phyloP scores from a whole-genome alignment of 2,888 invertebrate genomes.

The Scaptomyza reducta region DNA sequence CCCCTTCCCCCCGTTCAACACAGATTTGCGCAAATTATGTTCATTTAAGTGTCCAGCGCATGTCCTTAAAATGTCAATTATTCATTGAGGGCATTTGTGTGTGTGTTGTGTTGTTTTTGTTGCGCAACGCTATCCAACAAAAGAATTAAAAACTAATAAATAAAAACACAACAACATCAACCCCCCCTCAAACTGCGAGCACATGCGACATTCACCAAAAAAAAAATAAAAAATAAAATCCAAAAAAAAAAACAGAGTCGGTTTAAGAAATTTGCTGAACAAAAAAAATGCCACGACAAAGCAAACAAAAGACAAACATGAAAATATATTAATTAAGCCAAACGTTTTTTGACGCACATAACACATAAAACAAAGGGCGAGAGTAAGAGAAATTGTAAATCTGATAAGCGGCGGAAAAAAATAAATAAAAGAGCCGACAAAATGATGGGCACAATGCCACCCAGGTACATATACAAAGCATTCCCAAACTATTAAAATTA shows the following conservation, averaged over 20 bases:
- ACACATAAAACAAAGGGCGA: constrained; percentile 31
- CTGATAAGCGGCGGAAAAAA: constrained; percentile 47
- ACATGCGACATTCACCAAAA: constrained; percentile 85
- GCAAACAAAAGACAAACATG: constrained; percentile 49
- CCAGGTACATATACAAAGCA: constrained; percentile 83
- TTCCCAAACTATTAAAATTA: constrained; percentile 59
- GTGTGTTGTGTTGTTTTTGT: constrained; percentile 66
- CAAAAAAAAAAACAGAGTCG: constrained; percentile 75
- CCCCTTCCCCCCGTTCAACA: constrained; percentile 39
- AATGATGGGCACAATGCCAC: constrained; percentile 85
- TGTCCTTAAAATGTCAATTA: constrained; percentile 76
- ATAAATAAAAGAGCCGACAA: constrained; percentile 75
- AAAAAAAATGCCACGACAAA: constrained; percentile 51
- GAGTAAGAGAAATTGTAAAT: constrained; percentile 40
- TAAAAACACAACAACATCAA: constrained; percentile 45
- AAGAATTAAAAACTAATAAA: constrained; percentile 37
- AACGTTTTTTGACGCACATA: constrained; percentile 48
- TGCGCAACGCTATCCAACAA: constrained; percentile 51
- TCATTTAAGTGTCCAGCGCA: constrained; percentile 75
- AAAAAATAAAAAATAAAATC: constrained; percentile 28
- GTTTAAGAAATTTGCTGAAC: constrained; percentile 57
- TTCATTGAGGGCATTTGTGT: constrained; percentile 69
- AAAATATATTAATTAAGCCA: constrained; percentile 62
- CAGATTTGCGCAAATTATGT: constrained; percentile 77
- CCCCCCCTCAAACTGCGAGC: constrained; percentile 66